phyloP scores from a whole-genome alignment of 2,113 vertebrate genomes.

The Noturus placidus region DNA sequence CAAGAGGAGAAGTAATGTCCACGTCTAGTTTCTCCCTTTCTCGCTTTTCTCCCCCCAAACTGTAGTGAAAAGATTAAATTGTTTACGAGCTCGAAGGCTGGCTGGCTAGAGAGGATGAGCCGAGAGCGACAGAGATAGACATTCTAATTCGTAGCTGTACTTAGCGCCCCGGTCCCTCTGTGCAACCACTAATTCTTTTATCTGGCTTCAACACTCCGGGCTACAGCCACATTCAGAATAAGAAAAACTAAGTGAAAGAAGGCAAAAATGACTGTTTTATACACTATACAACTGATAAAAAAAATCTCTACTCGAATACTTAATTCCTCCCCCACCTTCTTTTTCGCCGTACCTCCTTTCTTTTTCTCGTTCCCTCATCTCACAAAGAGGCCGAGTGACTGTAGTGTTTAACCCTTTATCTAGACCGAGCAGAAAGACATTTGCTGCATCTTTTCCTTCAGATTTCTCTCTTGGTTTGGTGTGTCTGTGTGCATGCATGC shows the following conservation, averaged over 20 bases:
- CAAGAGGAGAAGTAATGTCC: conserved; percentile 63
- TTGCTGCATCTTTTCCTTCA: conserved; percentile 84
- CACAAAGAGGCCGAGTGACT: conserved; percentile 88
- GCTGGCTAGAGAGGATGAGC: conserved; percentile 89
- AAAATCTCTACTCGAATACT: conserved; percentile 92
- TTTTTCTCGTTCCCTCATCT: conserved; percentile 56
- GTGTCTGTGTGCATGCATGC: conserved; percentile 16
- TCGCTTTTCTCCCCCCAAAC: conserved; percentile 81
- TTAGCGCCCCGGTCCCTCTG: conserved; percentile 82
- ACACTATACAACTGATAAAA: conserved; percentile 87
- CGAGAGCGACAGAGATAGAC: conserved; percentile 96
- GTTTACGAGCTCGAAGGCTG: conserved; percentile 91
- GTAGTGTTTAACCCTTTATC: conserved; percentile 99
- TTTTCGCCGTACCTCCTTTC: conserved; percentile 28
- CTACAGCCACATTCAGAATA: conserved; percentile 90
- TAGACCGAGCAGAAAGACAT: conserved; percentile 96
- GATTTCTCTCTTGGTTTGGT: conserved; percentile 60
- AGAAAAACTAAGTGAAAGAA: conserved; percentile 76
- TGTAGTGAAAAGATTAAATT: conserved; percentile 99
- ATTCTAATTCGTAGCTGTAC: conserved; percentile 95
- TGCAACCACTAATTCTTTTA: conserved; percentile 99
- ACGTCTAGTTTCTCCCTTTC: conserved; percentile 43
- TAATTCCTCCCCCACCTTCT: conserved; percentile 80
- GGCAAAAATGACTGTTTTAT: conserved; percentile 87
- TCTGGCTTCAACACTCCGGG: conserved; percentile 98